A percentile compares a stretch with the other conserved stretches of the same genome.
Evolutionary conservation across 2,797 vertebrate genomes (phyloP).

Genomic region (Peromyscus nudipes): DNA sequence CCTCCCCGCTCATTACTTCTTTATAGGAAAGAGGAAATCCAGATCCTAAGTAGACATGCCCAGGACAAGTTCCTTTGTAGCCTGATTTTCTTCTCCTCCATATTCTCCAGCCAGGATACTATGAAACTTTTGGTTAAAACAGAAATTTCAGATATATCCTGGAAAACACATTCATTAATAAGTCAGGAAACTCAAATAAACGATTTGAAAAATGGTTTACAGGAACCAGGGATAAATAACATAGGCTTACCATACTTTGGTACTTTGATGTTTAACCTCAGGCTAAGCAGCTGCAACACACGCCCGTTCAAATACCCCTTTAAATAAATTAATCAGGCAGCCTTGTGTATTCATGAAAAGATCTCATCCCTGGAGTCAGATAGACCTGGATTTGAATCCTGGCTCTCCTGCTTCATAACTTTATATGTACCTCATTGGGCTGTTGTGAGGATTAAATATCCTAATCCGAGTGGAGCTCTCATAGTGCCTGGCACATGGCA

Average conservation of each 20-base stretch:
- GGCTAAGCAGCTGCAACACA: slow-evolving; percentile 49
- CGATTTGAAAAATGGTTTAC: slow-evolving; percentile 52
- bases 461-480: slow-evolving; percentile 37
- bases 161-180: slow-evolving; percentile 53
- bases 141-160: not conserved
- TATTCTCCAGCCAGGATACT: not conserved
- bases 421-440: slow-evolving; percentile 46
- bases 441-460: slow-evolving; percentile 63
- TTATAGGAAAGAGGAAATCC: slow-evolving; percentile 30
- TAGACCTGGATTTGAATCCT: slow-evolving; percentile 70
- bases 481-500: slow-evolving; percentile 56
- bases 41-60: not conserved
- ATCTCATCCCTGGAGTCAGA: slow-evolving; percentile 62
- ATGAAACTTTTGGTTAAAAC: slow-evolving; percentile 14
- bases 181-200: slow-evolving; percentile 49
- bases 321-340: slow-evolving; percentile 70
- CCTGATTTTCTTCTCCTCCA: slow-evolving; percentile 10
- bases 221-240: slow-evolving; percentile 57
- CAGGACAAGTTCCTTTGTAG: not conserved
- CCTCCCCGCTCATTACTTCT: not conserved
- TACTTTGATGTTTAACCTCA: slow-evolving; percentile 59
- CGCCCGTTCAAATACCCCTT: slow-evolving; percentile 61
- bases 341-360: slow-evolving; percentile 70
- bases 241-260: slow-evolving; percentile 44
- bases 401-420: slow-evolving; percentile 45